A percentile compares a stretch with the other conserved stretches of the same genome.
These are phyloP conservation scores for Lepas anatifera DNA, from an alignment of 2,888 invertebrate genomes.

Conservation along the genomic window DNA sequence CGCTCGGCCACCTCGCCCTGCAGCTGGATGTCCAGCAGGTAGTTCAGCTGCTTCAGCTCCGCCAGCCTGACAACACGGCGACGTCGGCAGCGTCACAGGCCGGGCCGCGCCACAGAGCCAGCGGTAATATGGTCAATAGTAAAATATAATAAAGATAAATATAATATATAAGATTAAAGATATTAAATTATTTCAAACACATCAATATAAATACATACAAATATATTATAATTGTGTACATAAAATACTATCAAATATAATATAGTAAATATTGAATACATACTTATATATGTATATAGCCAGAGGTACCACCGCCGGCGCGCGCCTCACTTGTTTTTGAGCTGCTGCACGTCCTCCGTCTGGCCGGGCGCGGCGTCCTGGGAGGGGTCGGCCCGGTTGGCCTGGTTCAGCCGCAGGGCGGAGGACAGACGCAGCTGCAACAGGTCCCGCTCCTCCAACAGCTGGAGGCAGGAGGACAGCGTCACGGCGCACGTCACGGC, in stretches of 20 bases:
- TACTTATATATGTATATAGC: too few species aligned
- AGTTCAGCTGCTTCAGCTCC: slow-evolving; percentile 58
- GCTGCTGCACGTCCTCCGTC: background rate
- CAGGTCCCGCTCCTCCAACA: slow-evolving; percentile 73
- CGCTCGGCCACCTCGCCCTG: slow-evolving; percentile 63
- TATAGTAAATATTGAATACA: too few species aligned
- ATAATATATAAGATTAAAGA: too few species aligned
- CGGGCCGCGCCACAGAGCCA: too few species aligned
- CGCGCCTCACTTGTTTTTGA: background rate
- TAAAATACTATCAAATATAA: background rate
- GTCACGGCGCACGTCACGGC: too few species aligned
- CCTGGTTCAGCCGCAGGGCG: slow-evolving; percentile 56
- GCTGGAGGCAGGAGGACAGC: slow-evolving; percentile 30
- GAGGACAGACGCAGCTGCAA: slow-evolving; percentile 69
- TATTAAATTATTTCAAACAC: too few species aligned
- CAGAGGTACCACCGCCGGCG: background rate
- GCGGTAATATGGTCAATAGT: too few species aligned
- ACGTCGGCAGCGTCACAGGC: too few species aligned
- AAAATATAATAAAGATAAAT: too few species aligned
- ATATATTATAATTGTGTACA: background rate
- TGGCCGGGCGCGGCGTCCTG: background rate
- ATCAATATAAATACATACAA: too few species aligned
- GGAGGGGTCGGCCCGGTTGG: slow-evolving; percentile 5
- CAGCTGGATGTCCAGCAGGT: slow-evolving; percentile 59
- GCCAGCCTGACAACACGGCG: too few species aligned